phyloP scores from a whole-genome alignment of 2,113 vertebrate genomes.

The Petroica traversi region DNA sequence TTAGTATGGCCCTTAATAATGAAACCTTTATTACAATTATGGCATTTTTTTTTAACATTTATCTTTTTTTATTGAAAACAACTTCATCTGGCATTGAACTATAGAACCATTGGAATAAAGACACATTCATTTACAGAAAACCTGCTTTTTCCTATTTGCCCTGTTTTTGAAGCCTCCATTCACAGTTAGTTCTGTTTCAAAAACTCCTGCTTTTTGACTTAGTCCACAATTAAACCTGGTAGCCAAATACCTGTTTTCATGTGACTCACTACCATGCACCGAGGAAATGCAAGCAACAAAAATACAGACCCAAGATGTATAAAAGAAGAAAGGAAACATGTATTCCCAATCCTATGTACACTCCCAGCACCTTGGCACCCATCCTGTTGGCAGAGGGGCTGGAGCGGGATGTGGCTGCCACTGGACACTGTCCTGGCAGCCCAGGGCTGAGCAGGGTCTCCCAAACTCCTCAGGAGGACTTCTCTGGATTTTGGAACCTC shows the following conservation, averaged over 20 bases:
- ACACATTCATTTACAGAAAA: slow-evolving; percentile 35
- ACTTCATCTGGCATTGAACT: neutral
- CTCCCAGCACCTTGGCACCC: neutral
- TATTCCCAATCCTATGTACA: neutral
- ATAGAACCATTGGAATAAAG: neutral
- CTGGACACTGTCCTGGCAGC: neutral
- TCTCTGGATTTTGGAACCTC: neutral
- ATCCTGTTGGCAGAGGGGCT: neutral
- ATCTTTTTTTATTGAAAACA: neutral
- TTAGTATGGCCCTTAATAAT: neutral
- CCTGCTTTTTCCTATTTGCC: neutral
- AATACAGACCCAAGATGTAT: neutral
- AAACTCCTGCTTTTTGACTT: slow-evolving; percentile 14
- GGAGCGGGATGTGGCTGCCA: neutral
- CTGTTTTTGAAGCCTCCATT: slow-evolving; percentile 1
- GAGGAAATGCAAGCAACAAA: neutral
- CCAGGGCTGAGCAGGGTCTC: neutral
- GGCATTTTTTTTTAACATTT: neutral
- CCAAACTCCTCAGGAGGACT: neutral
- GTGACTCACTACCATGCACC: neutral
- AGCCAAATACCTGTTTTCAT: neutral
- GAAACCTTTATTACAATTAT: neutral
- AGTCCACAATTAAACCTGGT: neutral
- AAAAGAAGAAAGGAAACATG: neutral
- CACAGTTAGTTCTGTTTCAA: neutral